Evolutionary conservation across 2,888 invertebrate species (phyloP).

Genomic region (Ochropleura leucogaster): DNA sequence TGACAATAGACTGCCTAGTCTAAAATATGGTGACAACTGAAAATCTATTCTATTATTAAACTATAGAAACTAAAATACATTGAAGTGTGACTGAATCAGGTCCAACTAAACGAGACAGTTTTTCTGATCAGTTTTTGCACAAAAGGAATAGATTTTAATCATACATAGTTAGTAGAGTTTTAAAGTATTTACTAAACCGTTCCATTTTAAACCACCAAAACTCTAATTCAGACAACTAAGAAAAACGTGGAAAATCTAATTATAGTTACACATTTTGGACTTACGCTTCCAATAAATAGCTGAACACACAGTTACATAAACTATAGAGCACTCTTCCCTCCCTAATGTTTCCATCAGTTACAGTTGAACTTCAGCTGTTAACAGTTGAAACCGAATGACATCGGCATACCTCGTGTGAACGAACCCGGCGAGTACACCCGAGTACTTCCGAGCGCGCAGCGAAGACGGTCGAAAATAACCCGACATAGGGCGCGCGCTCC

Average conservation of each 20-base stretch:
- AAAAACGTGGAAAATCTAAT: conserved; percentile 50
- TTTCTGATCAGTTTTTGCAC: not conserved
- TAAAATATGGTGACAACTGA: not conserved
- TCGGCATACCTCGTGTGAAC: conserved; percentile 83
- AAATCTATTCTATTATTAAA: not conserved
- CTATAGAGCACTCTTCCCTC: conserved; percentile 59
- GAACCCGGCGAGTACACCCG: conserved; percentile 74
- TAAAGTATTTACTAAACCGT: conserved; percentile 25
- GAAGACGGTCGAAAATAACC: conserved; percentile 84
- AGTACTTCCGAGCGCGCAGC: conserved; percentile 65
- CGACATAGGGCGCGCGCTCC: conserved; percentile 87
- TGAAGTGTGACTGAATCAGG: not conserved
- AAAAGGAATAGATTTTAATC: not conserved
- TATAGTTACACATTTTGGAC: conserved; percentile 52
- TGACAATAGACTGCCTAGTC: too few relatives aligned
- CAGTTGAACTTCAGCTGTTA: conserved; percentile 66
- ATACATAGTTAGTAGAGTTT: not conserved
- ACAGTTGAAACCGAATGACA: conserved; percentile 69
- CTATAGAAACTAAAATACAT: not conserved
- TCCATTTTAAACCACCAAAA: conserved; percentile 14
- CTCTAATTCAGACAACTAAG: conserved; percentile 28
- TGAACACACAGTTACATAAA: conserved; percentile 63
- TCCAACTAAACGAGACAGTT: not conserved
- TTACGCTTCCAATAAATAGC: conserved; percentile 58
- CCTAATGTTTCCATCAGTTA: conserved; percentile 67